Percentiles rank a stretch among this genome's conserved stretches.
These are phyloP conservation scores for Cassiopea xamachana DNA, from an alignment of 30 jellyfish, hydroid and myxozoan genomes.

Conservation along the genomic window DNA sequence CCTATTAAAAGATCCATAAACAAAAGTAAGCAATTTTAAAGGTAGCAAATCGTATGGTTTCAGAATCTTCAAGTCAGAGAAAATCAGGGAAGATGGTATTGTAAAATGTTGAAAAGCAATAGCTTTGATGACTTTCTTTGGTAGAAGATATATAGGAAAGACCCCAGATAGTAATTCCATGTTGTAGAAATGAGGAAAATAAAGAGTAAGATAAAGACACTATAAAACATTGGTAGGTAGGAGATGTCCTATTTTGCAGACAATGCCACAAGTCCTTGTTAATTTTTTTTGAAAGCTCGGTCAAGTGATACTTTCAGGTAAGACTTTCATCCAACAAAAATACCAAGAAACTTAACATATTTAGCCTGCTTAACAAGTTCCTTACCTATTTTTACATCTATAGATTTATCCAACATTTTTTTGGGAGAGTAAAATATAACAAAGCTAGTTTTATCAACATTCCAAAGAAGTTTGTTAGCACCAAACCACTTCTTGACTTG, in stretches of 20 bases:
- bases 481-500: background rate
- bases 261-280: background rate
- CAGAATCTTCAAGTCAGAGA: background rate
- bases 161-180: constrained; percentile 4
- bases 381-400: background rate
- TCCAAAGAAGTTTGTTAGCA: background rate
- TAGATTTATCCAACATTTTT: background rate
- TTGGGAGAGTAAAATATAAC: background rate
- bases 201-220: background rate
- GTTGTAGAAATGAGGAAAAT: background rate
- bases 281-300: background rate
- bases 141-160: constrained; percentile 17
- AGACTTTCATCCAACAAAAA: background rate
- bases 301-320: background rate
- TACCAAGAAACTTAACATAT: background rate
- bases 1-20: constrained; percentile 22
- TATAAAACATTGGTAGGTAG: background rate
- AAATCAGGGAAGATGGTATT: constrained; percentile 21
- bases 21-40: constrained; percentile 32
- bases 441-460: background rate
- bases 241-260: background rate
- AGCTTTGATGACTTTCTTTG: constrained; percentile 46
- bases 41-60: constrained; percentile 15
- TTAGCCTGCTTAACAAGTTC: background rate
- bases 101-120: constrained; percentile 15